A percentile compares a stretch with the other conserved stretches of the same genome.
Conservation (phyloP, 37 sponge, comb jelly and placozoan species). For the Lycopodina hypogea region DNA sequence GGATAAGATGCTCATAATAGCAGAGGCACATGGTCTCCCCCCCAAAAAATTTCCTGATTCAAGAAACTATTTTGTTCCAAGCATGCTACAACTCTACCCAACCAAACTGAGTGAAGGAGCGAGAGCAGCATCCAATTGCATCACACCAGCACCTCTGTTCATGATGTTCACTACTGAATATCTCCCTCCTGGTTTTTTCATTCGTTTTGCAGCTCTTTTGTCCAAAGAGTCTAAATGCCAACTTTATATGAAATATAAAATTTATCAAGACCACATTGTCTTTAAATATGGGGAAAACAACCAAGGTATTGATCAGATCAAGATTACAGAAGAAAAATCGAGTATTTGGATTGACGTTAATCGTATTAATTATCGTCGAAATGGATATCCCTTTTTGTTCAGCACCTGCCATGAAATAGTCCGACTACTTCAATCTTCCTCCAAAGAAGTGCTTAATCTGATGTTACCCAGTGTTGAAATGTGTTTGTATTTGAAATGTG, state of each 20-base stretch:
- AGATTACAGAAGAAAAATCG: background rate
- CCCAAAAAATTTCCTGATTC: background rate
- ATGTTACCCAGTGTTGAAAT: constrained; percentile 25
- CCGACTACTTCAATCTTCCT: background rate
- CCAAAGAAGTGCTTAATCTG: background rate
- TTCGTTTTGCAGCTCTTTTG: constrained; percentile 33
- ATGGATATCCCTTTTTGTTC: background rate
- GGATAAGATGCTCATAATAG: constrained; percentile 17
- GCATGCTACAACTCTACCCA: background rate
- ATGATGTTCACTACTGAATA: constrained; percentile 23
- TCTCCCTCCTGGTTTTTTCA: constrained; percentile 61
- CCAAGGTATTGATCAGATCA: constrained; percentile 20
- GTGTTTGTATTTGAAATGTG: constrained; percentile 3
- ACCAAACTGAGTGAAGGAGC: background rate
- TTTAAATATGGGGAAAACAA: constrained; percentile 20
- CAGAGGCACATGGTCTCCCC: background rate
- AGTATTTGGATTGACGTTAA: constrained; percentile 19
- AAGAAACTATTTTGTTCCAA: constrained; percentile 36
- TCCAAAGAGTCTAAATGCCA: background rate
- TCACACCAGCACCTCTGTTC: constrained; percentile 29
- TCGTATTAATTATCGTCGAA: background rate
- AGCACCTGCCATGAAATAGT: constrained; percentile 3
- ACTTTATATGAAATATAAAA: constrained; percentile 4
- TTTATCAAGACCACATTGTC: constrained; percentile 25
- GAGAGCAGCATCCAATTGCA: background rate